Evolutionary conservation across 64 coral and sea anemone species (phyloP).

Genomic region (Platygyra sinensis): DNA sequence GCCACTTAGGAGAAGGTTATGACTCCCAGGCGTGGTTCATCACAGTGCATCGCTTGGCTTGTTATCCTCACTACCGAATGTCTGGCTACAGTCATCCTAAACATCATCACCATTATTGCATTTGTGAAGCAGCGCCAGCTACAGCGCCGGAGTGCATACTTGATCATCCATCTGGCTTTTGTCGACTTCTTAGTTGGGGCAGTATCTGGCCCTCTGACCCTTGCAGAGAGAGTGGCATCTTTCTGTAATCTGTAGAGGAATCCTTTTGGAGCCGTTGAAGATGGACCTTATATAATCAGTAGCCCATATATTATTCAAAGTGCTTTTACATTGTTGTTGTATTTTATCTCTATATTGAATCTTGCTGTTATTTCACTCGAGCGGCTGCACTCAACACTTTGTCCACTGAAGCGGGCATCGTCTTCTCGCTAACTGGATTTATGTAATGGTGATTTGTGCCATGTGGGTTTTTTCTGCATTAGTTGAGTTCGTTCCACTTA

Average conservation of each 20-base stretch:
- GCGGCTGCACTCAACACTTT: too few relatives aligned
- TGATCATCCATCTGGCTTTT: not conserved
- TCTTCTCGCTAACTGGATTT: too few relatives aligned
- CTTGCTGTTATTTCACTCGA: not conserved
- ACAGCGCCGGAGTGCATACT: not conserved
- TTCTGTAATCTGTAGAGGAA: not conserved
- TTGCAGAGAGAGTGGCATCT: not conserved
- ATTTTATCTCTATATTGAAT: not conserved
- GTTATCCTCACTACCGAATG: not conserved
- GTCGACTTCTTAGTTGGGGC: not conserved
- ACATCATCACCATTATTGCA: not conserved
- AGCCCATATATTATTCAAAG: not conserved
- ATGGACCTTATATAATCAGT: too few relatives aligned
- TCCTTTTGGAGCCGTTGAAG: not conserved
- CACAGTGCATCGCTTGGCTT: not conserved
- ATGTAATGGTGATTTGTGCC: not conserved
- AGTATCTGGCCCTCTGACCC: not conserved
- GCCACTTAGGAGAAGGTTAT: not conserved
- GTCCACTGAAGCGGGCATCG: not conserved
- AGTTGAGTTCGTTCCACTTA: not conserved
- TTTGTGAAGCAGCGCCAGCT: not conserved
- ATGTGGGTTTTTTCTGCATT: not conserved
- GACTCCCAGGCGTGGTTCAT: not conserved
- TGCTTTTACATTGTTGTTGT: not conserved
- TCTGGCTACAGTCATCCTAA: not conserved